Evolutionary conservation across 2,113 vertebrate species (phyloP).

Genomic region (Puntigrus tetrazona): DNA sequence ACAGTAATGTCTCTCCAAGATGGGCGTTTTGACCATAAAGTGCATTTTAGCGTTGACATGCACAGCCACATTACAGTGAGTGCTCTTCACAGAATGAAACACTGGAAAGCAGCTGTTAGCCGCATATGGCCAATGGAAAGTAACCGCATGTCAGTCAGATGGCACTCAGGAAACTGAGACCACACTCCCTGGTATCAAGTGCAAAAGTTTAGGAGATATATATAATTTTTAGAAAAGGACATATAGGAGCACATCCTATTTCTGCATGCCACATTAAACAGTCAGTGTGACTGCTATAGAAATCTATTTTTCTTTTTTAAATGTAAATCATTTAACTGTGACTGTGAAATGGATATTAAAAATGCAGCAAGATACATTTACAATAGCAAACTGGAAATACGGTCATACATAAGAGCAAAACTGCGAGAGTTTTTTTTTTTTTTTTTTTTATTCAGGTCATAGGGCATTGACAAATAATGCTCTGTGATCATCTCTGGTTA

Average conservation of each 20-base stretch:
- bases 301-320: conserved; percentile 12
- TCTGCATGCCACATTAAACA: neutral
- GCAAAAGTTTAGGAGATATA: neutral
- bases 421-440: neutral
- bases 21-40: neutral
- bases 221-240: neutral
- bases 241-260: neutral
- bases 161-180: conserved; percentile 1
- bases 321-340: conserved; percentile 2
- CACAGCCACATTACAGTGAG: conserved; percentile 5
- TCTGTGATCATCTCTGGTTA: neutral
- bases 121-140: neutral
- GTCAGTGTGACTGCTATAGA: neutral
- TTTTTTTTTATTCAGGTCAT: conserved; percentile 16
- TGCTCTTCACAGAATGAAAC: conserved; percentile 15
- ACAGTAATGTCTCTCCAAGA: neutral
- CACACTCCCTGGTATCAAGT: neutral
- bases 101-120: neutral
- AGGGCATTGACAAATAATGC: conserved; percentile 27
- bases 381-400: conserved; percentile 13
- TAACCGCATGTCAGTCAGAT: conserved; percentile 2
- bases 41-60: neutral
- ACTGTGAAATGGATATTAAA: conserved; percentile 14
- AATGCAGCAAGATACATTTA: conserved; percentile 1
- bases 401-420: neutral